phyloP scores from a whole-genome alignment of 2,888 invertebrate genomes.

The Sericinus montela region DNA sequence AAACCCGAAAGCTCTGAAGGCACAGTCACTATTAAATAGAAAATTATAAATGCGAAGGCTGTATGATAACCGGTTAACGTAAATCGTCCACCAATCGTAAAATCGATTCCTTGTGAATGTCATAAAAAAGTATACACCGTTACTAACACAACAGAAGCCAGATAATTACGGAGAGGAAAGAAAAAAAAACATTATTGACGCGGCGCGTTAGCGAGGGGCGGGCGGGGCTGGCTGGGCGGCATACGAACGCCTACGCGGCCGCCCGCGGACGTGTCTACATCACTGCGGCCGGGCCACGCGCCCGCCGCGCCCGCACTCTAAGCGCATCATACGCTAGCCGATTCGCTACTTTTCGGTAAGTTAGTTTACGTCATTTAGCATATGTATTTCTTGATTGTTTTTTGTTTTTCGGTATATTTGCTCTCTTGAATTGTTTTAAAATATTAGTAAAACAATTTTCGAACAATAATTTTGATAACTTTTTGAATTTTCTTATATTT shows the following conservation, averaged over 20 bases:
- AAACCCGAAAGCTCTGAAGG: too few relatives aligned
- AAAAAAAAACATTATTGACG: slow-evolving; percentile 24
- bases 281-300: slow-evolving; percentile 75
- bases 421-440: too few relatives aligned
- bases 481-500: too few relatives aligned
- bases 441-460: too few relatives aligned
- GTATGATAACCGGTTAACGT: background rate
- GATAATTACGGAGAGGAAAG: slow-evolving; percentile 16
- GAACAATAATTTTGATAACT: too few relatives aligned
- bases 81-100: background rate
- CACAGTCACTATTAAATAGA: too few relatives aligned
- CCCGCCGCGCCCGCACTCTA: slow-evolving; percentile 64
- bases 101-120: slow-evolving; percentile 4
- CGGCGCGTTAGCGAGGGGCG: slow-evolving; percentile 26
- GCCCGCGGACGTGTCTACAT: slow-evolving; percentile 55
- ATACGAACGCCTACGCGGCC: slow-evolving; percentile 71
- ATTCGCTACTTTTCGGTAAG: background rate
- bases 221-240: slow-evolving; percentile 34
- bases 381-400: too few relatives aligned
- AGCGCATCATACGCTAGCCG: slow-evolving; percentile 44
- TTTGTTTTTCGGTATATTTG: too few relatives aligned
- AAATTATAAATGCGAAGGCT: too few relatives aligned
- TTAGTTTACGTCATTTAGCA: too few relatives aligned
- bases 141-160: slow-evolving; percentile 16
- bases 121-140: background rate